phyloP scores from a whole-genome alignment of 2,888 invertebrate genomes.

The Lamproptera curius region DNA sequence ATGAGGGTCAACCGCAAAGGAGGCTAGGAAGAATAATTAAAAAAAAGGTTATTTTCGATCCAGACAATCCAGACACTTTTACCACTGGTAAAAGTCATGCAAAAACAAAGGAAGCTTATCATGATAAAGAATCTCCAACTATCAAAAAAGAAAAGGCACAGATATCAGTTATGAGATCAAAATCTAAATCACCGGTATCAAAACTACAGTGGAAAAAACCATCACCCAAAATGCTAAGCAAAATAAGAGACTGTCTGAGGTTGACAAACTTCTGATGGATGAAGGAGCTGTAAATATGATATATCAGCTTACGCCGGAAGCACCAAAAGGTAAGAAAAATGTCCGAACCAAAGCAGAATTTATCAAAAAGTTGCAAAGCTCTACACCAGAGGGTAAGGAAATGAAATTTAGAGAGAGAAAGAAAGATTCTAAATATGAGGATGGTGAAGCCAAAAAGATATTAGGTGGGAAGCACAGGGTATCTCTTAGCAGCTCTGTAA shows the following conservation, averaged over 20 bases:
- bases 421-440: slow-evolving; percentile 57
- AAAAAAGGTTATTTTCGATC: slow-evolving; percentile 86
- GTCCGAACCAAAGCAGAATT: slow-evolving; percentile 78
- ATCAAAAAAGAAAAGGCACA: slow-evolving; percentile 52
- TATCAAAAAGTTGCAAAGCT: slow-evolving; percentile 79
- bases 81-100: slow-evolving; percentile 54
- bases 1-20: slow-evolving; percentile 55
- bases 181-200: slow-evolving; percentile 55
- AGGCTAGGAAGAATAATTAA: slow-evolving; percentile 80
- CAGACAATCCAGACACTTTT: slow-evolving; percentile 78
- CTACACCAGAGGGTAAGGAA: slow-evolving; percentile 60
- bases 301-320: slow-evolving; percentile 84
- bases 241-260: slow-evolving; percentile 81
- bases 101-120: slow-evolving; percentile 46
- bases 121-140: slow-evolving; percentile 38
- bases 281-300: slow-evolving; percentile 93
- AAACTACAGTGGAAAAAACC: slow-evolving; percentile 71
- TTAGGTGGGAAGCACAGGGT: slow-evolving; percentile 54
- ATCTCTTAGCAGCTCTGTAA: slow-evolving; percentile 59
- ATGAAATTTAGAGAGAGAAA: slow-evolving; percentile 75
- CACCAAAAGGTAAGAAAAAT: slow-evolving; percentile 68
- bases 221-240: slow-evolving; percentile 65
- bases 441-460: slow-evolving; percentile 56
- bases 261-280: slow-evolving; percentile 88
- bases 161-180: slow-evolving; percentile 36